phyloP scores from a whole-genome alignment of 2,888 invertebrate species.

The Drosophila percnosoma region DNA sequence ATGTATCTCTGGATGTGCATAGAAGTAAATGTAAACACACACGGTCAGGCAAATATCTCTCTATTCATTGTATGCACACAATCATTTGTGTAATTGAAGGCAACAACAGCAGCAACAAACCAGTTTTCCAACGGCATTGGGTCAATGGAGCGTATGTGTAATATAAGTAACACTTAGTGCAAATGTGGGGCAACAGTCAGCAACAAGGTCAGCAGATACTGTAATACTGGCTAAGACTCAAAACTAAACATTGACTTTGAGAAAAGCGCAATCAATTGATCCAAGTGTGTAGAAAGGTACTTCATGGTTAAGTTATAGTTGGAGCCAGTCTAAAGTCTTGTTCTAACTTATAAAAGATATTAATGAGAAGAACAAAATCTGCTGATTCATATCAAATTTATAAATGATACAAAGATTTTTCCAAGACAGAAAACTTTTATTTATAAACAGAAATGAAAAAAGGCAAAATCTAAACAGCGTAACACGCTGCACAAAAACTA shows the following conservation, averaged over 20 bases:
- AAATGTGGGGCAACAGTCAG: slow-evolving; percentile 31
- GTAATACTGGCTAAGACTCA: neutral
- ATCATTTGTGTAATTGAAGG: slow-evolving; percentile 47
- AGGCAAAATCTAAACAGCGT: neutral
- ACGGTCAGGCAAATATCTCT: neutral
- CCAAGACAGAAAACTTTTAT: neutral
- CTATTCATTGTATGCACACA: slow-evolving; percentile 9
- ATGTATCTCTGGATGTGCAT: slow-evolving; percentile 34
- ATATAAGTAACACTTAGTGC: slow-evolving; percentile 28
- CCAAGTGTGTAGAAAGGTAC: neutral
- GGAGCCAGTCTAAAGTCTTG: neutral
- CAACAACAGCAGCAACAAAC: slow-evolving; percentile 14
- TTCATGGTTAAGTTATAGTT: neutral
- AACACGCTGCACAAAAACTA: neutral
- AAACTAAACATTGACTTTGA: slow-evolving; percentile 16
- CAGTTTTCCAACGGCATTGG: slow-evolving; percentile 47
- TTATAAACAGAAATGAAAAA: neutral
- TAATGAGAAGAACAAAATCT: neutral
- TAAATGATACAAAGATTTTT: accelerated
- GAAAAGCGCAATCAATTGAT: slow-evolving; percentile 5
- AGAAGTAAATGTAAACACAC: neutral
- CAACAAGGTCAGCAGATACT: slow-evolving; percentile 17
- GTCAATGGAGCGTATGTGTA: slow-evolving; percentile 45
- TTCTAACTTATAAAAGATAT: accelerated
- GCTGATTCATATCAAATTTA: neutral